These are phyloP conservation scores for Corvus cornix DNA, from an alignment of 2,113 vertebrate genomes.

Conservation along the genomic window DNA sequence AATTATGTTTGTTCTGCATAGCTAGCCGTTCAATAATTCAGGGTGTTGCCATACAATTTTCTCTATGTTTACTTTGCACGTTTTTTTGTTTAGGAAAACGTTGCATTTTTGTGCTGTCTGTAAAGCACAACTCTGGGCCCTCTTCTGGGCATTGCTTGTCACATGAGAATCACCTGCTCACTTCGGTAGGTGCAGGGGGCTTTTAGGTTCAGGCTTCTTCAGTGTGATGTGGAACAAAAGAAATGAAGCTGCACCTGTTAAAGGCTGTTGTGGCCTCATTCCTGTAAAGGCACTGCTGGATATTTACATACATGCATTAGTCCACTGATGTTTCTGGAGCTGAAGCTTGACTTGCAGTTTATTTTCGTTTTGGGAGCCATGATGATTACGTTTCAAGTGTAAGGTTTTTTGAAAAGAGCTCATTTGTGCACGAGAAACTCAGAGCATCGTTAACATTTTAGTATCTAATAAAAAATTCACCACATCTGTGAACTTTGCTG, in stretches of 20 bases:
- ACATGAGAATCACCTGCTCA: not conserved
- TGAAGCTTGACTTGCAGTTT: not conserved
- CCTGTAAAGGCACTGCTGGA: not conserved
- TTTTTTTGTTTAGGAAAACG: not conserved
- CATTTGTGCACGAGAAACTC: not conserved
- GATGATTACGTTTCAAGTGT: not conserved
- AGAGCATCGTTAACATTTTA: not conserved
- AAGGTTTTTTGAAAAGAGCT: not conserved
- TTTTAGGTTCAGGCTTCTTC: not conserved
- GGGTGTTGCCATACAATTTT: not conserved
- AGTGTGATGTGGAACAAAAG: not conserved
- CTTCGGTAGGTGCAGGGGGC: accelerated
- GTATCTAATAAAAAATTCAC: not conserved
- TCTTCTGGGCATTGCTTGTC: not conserved
- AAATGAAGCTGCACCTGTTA: not conserved
- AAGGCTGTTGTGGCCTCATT: not conserved
- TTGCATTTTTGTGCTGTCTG: not conserved
- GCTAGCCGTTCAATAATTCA: conserved; percentile 58
- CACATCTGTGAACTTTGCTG: not conserved
- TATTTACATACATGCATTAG: accelerated
- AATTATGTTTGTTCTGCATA: conserved; percentile 61
- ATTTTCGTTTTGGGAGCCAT: not conserved
- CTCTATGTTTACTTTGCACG: not conserved
- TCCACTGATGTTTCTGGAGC: not conserved
- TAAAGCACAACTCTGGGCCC: not conserved